Base-by-base conservation (phyloP, 2,113 vertebrate species). In the Ariopsis seemanni region DNA sequence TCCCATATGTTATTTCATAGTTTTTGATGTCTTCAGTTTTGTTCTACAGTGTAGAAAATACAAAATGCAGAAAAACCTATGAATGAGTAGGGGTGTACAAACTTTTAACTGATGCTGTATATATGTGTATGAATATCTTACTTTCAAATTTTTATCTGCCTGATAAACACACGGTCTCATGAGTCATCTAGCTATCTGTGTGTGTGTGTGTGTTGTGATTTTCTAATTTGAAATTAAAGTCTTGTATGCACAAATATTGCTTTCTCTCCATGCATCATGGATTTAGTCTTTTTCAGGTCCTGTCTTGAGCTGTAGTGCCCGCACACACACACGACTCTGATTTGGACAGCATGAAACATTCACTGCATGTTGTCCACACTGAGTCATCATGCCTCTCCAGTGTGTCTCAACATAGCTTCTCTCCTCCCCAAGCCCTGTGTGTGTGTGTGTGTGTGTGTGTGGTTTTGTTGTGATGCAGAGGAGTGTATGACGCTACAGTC, bases 351-450 rank as follows among this genome's bases (percentile, higher is more conserved):
- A 7, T 72, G 30, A 27, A 88, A 52, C 72, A 80, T 82, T 34
- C 69, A 75, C 58, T 11, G 67, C 82, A 86, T 84, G 82, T 84
- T 81, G 57, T 75, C 9, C 50, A 17, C 15, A 27, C 34, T 77
- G 82, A 52, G 53, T 87, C 53, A 83, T 42, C 72, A 15, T 86
- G 78, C 20, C 30, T 65, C 52, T 72, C 75, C 57, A 83, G 85
- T 87, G 62, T 89, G 25, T 87, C 84, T 88, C 74, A 42, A 60
- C 48, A 27, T 75, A 71, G 69, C 74, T 87, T 30, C 75, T 67
- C 15, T 52, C 71, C 22, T 52, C 62, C 22, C 30, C 50, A 34
- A 69, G 48, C 67, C 65, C 65, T 62, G 82, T 72, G 69, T 72
- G 71, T 72, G 67, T 69, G 67, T 72, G 34, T 72, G 69, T 72